Conservation (phyloP, 2,888 invertebrate genomes). For the Amphipoea oculea region DNA sequence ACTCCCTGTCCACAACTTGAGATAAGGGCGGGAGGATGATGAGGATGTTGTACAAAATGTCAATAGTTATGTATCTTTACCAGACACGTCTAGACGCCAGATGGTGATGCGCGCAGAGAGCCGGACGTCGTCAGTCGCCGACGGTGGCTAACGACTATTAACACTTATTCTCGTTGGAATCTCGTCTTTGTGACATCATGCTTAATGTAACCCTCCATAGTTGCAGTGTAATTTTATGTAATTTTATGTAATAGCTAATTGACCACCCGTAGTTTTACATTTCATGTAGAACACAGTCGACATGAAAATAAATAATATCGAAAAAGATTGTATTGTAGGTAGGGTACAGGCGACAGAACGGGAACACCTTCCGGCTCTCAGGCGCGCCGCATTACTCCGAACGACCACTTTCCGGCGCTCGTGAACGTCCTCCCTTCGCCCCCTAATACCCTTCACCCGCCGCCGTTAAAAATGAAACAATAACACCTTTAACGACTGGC, state of each 20-base stretch:
- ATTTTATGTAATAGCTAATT: neutral
- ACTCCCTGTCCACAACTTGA: neutral
- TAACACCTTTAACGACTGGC: constrained; percentile 63
- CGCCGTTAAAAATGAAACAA: constrained; percentile 64
- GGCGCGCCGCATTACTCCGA: constrained; percentile 57
- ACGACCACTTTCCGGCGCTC: constrained; percentile 63
- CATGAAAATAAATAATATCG: constrained; percentile 30
- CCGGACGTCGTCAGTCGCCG: neutral
- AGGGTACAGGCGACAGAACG: constrained; percentile 25
- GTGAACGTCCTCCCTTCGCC: constrained; percentile 45
- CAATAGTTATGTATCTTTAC: neutral
- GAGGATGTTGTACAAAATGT: too few species aligned
- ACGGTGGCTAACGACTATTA: neutral
- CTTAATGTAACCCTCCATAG: neutral
- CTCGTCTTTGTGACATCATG: neutral
- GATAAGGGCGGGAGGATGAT: too few species aligned
- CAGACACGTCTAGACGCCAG: neutral
- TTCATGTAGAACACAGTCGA: constrained; percentile 5
- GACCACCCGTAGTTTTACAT: neutral
- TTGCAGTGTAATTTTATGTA: too few species aligned
- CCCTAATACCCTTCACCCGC: constrained; percentile 4
- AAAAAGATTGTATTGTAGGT: constrained; percentile 26
- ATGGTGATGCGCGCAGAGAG: neutral
- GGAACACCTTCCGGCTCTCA: constrained; percentile 60
- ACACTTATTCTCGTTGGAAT: neutral